Evolutionary conservation across 2,797 vertebrate genomes (phyloP), one percentile per base, ranked within the genome.

Genomic region (Pseudochromis fuscus): DNA sequence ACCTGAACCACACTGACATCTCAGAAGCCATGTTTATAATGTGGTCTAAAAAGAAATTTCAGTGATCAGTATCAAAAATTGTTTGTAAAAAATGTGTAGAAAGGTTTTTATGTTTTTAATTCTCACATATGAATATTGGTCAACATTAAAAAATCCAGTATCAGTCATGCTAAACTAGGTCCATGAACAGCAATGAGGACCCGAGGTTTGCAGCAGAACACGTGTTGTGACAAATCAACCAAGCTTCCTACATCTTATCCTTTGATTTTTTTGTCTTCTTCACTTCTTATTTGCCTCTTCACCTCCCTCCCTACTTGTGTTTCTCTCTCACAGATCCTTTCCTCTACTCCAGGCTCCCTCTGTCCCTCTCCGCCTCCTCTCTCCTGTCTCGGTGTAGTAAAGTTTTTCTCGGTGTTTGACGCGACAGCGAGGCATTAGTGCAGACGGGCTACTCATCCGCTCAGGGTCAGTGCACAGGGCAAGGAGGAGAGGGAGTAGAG

Each of bases 381-480:
- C 94, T 86, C 50, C 85, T 79, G 84, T 89, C 88, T 89, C 37
- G 3, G 48, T 93, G 92, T 92, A 87, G 89, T 87, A 91, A 90
- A 91, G 87, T 94, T 94, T 92, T 93, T 89, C 89, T 82, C 74
- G 28, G 82, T 83, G 85, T 89, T 89, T 92, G 90, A 93, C 81
- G 87, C 84, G 89, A 93, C 94, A 93, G 92, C 83, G 75, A 92
- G 91, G 92, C 89, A 91, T 94, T 94, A 91, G 87, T 61, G 92
- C 81, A 85, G 88, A 92, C 90, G 90, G 92, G 90, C 90, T 92
- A 86, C 93, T 89, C 84, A 93, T 93, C 90, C 92, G 92, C 92
- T 94, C 86, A 70, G 86, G 89, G 87, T 94, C 92, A 94, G 88
- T 91, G 94, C 91, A 94, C 93, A 94, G 92, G 93, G 92, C 92